These are phyloP conservation scores for Antennarius striatus DNA, from an alignment of 2,113 vertebrate species.

Conservation along the genomic window DNA sequence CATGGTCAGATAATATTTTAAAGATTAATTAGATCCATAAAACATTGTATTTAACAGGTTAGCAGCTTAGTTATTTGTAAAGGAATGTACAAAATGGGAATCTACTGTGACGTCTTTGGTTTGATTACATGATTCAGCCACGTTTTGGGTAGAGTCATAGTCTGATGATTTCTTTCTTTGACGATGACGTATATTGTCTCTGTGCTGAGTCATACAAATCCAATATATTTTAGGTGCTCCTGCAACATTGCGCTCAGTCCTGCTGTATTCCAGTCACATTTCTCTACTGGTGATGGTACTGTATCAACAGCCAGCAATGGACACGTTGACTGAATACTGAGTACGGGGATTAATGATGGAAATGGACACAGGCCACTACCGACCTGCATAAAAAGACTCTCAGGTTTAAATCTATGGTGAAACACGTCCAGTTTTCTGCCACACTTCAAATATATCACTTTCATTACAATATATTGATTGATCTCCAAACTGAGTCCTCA, in stretches of 20 bases:
- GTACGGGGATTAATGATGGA: constrained; percentile 33
- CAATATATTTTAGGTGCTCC: no score
- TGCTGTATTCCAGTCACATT: constrained; percentile 21
- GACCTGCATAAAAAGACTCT: constrained; percentile 25
- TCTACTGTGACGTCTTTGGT: no score
- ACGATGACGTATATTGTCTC: no score
- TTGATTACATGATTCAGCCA: no score
- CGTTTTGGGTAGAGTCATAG: no score
- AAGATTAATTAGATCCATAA: no score
- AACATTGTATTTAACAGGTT: no score
- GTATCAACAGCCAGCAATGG: constrained; percentile 18
- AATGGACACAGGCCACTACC: constrained; percentile 42
- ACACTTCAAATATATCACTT: background rate
- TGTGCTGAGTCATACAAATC: no score
- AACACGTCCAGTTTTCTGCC: constrained; percentile 9
- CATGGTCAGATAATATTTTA: no score
- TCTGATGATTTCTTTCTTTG: no score
- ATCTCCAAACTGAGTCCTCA: background rate
- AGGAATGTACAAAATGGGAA: no score
- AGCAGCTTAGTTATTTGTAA: no score
- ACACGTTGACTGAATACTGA: constrained; percentile 49
- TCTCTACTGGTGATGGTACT: constrained; percentile 5
- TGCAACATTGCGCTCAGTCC: background rate
- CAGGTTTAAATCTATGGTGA: background rate
- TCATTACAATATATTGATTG: background rate